phyloP scores from a whole-genome alignment of 2,113 vertebrate genomes.

The Xiphophorus hellerii region DNA sequence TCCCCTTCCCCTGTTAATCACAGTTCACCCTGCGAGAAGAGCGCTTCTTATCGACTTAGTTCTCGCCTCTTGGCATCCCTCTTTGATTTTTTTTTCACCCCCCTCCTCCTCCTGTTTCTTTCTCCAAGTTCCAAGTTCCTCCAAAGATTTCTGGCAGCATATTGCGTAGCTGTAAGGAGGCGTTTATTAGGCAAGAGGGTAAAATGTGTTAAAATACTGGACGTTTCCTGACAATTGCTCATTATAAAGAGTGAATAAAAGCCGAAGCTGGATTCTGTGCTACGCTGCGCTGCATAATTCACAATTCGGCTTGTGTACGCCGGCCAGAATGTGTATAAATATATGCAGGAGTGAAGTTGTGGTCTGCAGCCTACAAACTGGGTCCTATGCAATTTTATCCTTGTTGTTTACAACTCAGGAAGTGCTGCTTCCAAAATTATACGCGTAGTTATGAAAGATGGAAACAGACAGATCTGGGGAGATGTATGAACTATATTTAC shows the following conservation, averaged over 20 bases:
- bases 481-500: too few species aligned
- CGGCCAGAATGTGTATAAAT: too few species aligned
- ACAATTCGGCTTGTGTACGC: too few species aligned
- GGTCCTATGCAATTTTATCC: neutral
- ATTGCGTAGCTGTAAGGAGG: slow-evolving; percentile 28
- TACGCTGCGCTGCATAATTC: too few species aligned
- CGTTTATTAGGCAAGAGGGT: neutral
- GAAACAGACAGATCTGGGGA: neutral
- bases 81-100: neutral
- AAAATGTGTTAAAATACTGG: neutral
- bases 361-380: neutral
- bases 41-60: slow-evolving; percentile 21
- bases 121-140: slow-evolving; percentile 15
- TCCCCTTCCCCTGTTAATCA: slow-evolving; percentile 25
- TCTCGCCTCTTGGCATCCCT: slow-evolving; percentile 21
- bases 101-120: neutral
- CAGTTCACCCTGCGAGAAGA: slow-evolving; percentile 13
- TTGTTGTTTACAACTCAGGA: neutral
- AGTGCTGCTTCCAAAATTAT: neutral
- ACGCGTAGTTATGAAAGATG: neutral
- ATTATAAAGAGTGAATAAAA: neutral
- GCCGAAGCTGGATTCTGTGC: too few species aligned
- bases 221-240: neutral
- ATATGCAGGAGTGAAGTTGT: neutral
- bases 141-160: neutral